Evolutionary conservation across 2,888 invertebrate species (phyloP), one percentile per base, ranked within the genome.

Genomic region (Laothoe populi): DNA sequence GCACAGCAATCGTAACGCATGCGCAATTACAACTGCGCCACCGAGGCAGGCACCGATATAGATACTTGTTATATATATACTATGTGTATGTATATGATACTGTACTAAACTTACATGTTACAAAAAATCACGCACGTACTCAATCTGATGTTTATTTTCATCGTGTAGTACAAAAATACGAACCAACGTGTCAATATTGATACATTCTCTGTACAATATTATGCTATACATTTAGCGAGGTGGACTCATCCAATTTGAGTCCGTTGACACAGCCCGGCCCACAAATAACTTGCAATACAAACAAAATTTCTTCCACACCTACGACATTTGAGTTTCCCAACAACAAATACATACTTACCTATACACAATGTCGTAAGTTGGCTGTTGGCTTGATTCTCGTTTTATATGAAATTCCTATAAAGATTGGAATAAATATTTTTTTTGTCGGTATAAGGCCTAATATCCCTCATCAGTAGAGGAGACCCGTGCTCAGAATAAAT

Each of bases 271-370:
- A 46, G 31, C 31, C 24, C 40, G 42, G 23, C 19, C 21, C 11
- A 45, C 46, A 35, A 21, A 46, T 31, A 58, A 38, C 31, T 24
- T 19, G 31, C 42, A 46, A 35, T 59, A 45, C 45, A 59, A 46
- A 35, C 31, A 59, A 59, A 8, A 65, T 64, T 59, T 62, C 57
- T 26, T 35, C 2, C 21, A 46, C 42, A 21, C 31, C 59, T 21
- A 46, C 35, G 19, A 26, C 42, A 44, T 26, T 21, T 57, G 16
- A 19, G 53, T 59, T 23, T 46, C 24, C 48, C 46, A 49, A 49
- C 16, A 60, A 7, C 26, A n/a, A 4, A 21, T 7, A 19, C 5
- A 21, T 21, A 31, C 38, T 11, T 21, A 16, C 7, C 7, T 1
- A 31, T 31, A 31, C 5, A 31, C 8, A 8, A 31, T n/a, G n/a